A percentile compares a stretch with the other conserved stretches of the same genome.
Evolutionary conservation across 1,140 invertebrate species (phyloP).

Genomic region (Drosophila kurseongensis): DNA sequence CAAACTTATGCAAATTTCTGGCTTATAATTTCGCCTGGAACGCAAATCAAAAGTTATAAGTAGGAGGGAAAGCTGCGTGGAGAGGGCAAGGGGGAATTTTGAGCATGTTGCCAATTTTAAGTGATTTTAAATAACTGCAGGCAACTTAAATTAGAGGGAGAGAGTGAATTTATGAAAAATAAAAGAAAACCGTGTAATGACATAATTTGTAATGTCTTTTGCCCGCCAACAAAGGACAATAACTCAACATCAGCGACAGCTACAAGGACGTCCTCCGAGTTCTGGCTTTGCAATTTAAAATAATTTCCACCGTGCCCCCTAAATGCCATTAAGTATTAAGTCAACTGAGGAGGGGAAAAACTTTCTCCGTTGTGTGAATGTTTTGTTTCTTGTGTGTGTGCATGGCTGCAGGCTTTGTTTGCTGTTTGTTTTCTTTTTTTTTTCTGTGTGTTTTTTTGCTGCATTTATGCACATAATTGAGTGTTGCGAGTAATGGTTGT

Average conservation of each 20-base stretch:
- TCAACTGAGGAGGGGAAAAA: conserved; percentile 55
- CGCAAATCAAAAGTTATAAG: conserved; percentile 62
- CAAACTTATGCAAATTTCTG: conserved; percentile 75
- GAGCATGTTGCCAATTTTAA: conserved; percentile 70
- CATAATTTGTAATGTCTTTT: conserved; percentile 73
- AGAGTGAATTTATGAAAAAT: conserved; percentile 21
- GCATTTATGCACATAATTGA: conserved; percentile 78
- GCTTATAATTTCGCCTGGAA: conserved; percentile 56
- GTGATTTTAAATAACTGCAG: conserved; percentile 71
- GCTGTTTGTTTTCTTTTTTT: conserved; percentile 27
- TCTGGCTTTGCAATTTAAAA: conserved; percentile 71
- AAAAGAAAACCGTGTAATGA: conserved; percentile 40
- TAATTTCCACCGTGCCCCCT: conserved; percentile 70
- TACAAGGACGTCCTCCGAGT: conserved; percentile 46
- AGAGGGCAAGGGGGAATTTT: conserved; percentile 22
- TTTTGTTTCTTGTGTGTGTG: conserved; percentile 28
- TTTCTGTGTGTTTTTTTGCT: conserved; percentile 30
- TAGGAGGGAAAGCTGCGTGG: conserved; percentile 7
- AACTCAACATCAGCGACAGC: conserved; percentile 16
- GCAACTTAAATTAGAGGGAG: conserved; percentile 31
- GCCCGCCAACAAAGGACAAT: conserved; percentile 42
- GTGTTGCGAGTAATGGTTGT: conserved; percentile 21
- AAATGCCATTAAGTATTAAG: conserved; percentile 80
- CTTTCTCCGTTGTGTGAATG: conserved; percentile 32
- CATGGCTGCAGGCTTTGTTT: conserved; percentile 45